A percentile compares a stretch with the other conserved stretches of the same genome.
These are phyloP conservation scores for Sycophila texana DNA, from an alignment of 2,888 invertebrate species.

Conservation along the genomic window DNA sequence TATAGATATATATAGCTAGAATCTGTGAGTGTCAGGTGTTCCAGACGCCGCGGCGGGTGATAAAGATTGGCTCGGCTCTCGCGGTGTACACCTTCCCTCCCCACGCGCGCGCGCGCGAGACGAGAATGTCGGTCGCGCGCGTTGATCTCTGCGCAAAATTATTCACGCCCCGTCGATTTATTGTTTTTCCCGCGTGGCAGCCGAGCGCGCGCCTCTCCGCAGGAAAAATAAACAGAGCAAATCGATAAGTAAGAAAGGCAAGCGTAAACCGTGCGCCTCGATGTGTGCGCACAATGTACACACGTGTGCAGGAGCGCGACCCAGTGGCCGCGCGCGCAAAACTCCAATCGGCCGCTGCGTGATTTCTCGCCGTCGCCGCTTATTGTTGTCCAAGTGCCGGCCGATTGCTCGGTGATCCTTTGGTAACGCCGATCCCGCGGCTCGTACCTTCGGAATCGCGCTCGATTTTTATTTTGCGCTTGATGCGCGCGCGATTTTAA, in stretches of 20 bases:
- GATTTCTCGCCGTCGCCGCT: conserved; percentile 35
- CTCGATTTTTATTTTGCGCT: conserved; percentile 1
- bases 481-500: too few relatives aligned
- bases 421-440: background rate
- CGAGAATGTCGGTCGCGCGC: background rate
- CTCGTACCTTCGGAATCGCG: background rate
- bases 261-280: conserved; percentile 9
- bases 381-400: conserved; percentile 28
- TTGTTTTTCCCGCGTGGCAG: background rate
- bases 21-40: conserved; percentile 5
- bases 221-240: conserved; percentile 49
- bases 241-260: conserved; percentile 49
- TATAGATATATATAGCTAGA: conserved; percentile 26
- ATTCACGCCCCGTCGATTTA: conserved; percentile 23
- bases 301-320: background rate
- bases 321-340: conserved; percentile 1
- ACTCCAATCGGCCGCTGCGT: conserved; percentile 40
- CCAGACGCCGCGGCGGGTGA: background rate
- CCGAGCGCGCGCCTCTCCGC: conserved; percentile 21
- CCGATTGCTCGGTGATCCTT: background rate
- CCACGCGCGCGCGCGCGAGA: background rate
- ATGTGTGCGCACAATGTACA: too few relatives aligned
- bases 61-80: background rate
- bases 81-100: background rate
- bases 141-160: conserved; percentile 17